phyloP scores from a whole-genome alignment of 2,888 invertebrate genomes.

The Noctua comes region DNA sequence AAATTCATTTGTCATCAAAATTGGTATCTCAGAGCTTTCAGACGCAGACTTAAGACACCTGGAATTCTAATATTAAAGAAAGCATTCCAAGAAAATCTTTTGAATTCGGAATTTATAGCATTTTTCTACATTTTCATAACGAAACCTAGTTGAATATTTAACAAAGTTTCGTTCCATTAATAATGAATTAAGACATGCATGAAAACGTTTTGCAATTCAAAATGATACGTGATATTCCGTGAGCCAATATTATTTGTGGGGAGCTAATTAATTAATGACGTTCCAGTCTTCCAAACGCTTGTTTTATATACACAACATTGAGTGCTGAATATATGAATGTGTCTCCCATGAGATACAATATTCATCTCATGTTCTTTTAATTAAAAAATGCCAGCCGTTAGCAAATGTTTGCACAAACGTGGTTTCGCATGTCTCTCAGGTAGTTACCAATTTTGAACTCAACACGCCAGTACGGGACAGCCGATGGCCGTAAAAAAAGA shows the following conservation, averaged over 20 bases:
- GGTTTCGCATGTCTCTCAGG: slow-evolving; percentile 9
- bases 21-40: not conserved
- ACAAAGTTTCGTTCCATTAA: slow-evolving; percentile 4
- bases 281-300: slow-evolving; percentile 8
- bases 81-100: not conserved
- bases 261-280: slow-evolving; percentile 38
- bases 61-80: slow-evolving; percentile 38
- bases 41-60: slow-evolving; percentile 13
- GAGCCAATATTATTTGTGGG: slow-evolving; percentile 50
- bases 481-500: slow-evolving; percentile 19
- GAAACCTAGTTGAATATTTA: slow-evolving; percentile 26
- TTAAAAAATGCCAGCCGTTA: slow-evolving; percentile 31
- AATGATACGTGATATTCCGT: slow-evolving; percentile 28
- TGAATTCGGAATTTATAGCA: not conserved
- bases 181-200: slow-evolving; percentile 23
- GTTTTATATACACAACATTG: slow-evolving; percentile 20
- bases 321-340: slow-evolving; percentile 21
- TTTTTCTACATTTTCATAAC: slow-evolving; percentile 15
- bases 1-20: slow-evolving; percentile 17
- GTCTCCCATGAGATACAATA: slow-evolving; percentile 14
- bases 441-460: slow-evolving; percentile 31
- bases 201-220: slow-evolving; percentile 37
- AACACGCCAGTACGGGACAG: not conserved
- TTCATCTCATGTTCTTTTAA: slow-evolving; percentile 29
- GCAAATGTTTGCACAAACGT: slow-evolving; percentile 24